Evolutionary conservation across 2,888 invertebrate genomes (phyloP).

Genomic region (Eurytoma californica): DNA sequence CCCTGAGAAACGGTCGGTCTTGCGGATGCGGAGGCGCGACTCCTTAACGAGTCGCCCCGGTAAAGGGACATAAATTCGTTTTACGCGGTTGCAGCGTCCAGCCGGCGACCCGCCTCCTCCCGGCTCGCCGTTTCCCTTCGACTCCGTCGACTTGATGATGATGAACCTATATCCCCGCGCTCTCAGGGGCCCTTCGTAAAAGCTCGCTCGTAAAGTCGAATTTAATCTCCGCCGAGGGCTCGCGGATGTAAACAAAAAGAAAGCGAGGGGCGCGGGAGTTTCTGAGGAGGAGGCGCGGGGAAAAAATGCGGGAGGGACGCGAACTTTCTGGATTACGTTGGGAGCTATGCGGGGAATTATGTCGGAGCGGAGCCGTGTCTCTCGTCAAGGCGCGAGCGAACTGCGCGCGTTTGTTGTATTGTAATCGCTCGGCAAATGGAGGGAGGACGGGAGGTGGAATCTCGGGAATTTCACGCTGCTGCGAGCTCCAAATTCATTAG

Average conservation of each 20-base stretch:
- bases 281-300: background rate
- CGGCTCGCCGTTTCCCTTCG: slow-evolving; percentile 13
- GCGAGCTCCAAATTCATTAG: slow-evolving; percentile 44
- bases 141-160: slow-evolving; percentile 69
- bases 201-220: slow-evolving; percentile 71
- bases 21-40: slow-evolving; percentile 20
- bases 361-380: slow-evolving; percentile 31
- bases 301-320: slow-evolving; percentile 18
- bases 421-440: slow-evolving; percentile 33
- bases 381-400: slow-evolving; percentile 18
- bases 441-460: slow-evolving; percentile 25
- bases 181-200: slow-evolving; percentile 60
- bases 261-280: background rate
- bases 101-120: background rate
- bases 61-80: slow-evolving; percentile 68
- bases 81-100: slow-evolving; percentile 62
- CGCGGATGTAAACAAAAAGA: slow-evolving; percentile 41
- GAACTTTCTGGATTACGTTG: slow-evolving; percentile 48
- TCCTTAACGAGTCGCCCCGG: slow-evolving; percentile 67
- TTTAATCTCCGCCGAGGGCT: slow-evolving; percentile 65
- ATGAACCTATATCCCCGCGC: slow-evolving; percentile 69
- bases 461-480: slow-evolving; percentile 46
- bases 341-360: slow-evolving; percentile 36
- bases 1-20: slow-evolving; percentile 23
- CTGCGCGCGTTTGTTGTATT: slow-evolving; percentile 47